phyloP scores from a whole-genome alignment of 2,113 vertebrate species.

The Hippopotamus amphibius region DNA sequence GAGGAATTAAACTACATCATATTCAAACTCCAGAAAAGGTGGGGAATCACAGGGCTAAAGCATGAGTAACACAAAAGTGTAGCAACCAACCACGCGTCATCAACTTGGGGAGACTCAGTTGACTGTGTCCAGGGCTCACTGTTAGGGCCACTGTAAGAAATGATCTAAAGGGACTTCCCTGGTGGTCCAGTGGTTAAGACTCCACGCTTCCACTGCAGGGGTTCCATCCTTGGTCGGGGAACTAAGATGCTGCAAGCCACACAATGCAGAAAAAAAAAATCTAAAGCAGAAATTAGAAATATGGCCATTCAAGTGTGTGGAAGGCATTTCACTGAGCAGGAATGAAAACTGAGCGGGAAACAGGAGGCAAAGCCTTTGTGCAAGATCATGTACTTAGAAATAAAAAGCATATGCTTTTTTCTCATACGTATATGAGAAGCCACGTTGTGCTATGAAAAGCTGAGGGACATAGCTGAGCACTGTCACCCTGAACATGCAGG shows the following conservation, averaged over 20 bases:
- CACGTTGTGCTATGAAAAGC: background rate
- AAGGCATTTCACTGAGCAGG: background rate
- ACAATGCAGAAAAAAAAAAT: background rate
- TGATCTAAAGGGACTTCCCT: background rate
- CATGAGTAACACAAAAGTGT: background rate
- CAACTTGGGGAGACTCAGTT: background rate
- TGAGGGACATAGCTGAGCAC: background rate
- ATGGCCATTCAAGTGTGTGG: background rate
- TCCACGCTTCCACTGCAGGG: too few relatives aligned
- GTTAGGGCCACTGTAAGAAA: background rate
- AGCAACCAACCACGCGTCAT: background rate
- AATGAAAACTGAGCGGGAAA: background rate
- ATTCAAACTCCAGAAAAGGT: background rate
- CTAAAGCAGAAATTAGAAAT: background rate
- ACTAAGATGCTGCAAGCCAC: too few relatives aligned
- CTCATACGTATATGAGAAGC: background rate
- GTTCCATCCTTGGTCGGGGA: too few relatives aligned
- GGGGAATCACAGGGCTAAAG: background rate
- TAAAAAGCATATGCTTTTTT: background rate
- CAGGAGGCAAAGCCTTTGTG: background rate
- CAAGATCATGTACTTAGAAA: background rate
- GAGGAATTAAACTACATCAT: background rate
- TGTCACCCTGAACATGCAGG: background rate
- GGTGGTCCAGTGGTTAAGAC: too few relatives aligned
- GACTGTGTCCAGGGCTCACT: background rate